Conservation (phyloP, 1,140 invertebrate genomes). For the Notospermus geniculatus region DNA sequence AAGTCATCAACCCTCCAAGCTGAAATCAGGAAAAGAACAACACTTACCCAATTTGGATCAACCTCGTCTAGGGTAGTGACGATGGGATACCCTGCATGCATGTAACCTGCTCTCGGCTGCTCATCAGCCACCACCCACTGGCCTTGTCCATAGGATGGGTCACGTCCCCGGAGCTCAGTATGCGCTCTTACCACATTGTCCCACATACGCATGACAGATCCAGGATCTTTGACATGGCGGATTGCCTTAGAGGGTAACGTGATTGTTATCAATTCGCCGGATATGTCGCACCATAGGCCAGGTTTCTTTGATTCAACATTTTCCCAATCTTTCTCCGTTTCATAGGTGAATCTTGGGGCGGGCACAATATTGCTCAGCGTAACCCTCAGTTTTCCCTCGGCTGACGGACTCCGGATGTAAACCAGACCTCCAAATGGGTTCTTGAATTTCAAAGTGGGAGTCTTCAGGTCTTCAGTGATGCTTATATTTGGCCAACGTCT, state of each 20-base stretch:
- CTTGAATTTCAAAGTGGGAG: too few relatives aligned
- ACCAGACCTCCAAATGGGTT: too few relatives aligned
- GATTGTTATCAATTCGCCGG: conserved; percentile 26
- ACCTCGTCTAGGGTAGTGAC: conserved; percentile 30
- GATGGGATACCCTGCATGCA: conserved; percentile 35
- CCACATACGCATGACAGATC: conserved; percentile 20
- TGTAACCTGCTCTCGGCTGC: conserved; percentile 28
- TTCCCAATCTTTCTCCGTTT: too few relatives aligned
- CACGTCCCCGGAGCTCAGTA: conserved; percentile 24
- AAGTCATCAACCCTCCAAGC: too few relatives aligned
- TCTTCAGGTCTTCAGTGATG: too few relatives aligned
- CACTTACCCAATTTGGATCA: conserved; percentile 17
- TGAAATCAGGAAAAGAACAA: too few relatives aligned
- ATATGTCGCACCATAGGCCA: conserved; percentile 32
- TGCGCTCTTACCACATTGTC: conserved; percentile 23
- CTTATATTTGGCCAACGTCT: too few relatives aligned
- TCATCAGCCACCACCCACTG: conserved; percentile 30
- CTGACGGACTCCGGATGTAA: too few relatives aligned
- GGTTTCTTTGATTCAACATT: conserved; percentile 8
- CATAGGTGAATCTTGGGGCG: too few relatives aligned
- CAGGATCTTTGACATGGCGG: conserved; percentile 22
- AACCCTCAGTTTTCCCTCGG: too few relatives aligned
- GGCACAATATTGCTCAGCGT: too few relatives aligned
- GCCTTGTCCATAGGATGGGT: conserved; percentile 13
- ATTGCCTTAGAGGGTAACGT: conserved; percentile 28